These are phyloP conservation scores for Myripristis murdjan DNA, from an alignment of 2,797 vertebrate species.

Conservation along the genomic window DNA sequence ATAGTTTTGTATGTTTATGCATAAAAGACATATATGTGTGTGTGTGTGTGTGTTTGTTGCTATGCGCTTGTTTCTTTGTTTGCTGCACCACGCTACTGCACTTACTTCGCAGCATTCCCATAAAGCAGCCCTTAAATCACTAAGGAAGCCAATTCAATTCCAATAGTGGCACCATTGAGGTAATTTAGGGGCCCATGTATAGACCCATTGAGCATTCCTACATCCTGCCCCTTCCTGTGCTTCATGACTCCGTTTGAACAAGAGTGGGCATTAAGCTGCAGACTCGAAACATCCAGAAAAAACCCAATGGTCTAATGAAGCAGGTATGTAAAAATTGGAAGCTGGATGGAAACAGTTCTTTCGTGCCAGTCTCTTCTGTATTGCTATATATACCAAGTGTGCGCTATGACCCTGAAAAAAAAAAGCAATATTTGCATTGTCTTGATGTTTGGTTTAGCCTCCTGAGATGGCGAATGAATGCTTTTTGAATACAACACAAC, in stretches of 20 bases:
- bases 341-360: not conserved
- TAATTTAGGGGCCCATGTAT: slow-evolving; percentile 67
- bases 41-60: slow-evolving; percentile 53
- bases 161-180: slow-evolving; percentile 66
- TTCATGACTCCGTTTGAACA: slow-evolving; percentile 29
- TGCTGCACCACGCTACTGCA: slow-evolving; percentile 39
- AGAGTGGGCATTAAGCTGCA: slow-evolving; percentile 13
- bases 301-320: slow-evolving; percentile 18
- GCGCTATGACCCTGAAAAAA: not conserved
- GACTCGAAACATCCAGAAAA: slow-evolving; percentile 6
- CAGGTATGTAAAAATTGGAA: not conserved
- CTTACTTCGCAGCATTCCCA: slow-evolving; percentile 63
- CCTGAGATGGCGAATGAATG: slow-evolving; percentile 3
- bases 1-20: slow-evolving; percentile 26
- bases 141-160: slow-evolving; percentile 70
- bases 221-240: slow-evolving; percentile 46
- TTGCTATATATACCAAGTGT: not conserved
- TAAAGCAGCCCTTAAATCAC: slow-evolving; percentile 72
- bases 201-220: slow-evolving; percentile 60
- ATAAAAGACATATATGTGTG: slow-evolving; percentile 2
- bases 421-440: not conserved
- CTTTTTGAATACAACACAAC: not conserved
- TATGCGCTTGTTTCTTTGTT: slow-evolving; percentile 50
- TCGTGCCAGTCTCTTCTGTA: not conserved
- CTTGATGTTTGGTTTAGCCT: not conserved